phyloP scores from a whole-genome alignment of 2,888 invertebrate genomes.

The Cremastinae sp. region DNA sequence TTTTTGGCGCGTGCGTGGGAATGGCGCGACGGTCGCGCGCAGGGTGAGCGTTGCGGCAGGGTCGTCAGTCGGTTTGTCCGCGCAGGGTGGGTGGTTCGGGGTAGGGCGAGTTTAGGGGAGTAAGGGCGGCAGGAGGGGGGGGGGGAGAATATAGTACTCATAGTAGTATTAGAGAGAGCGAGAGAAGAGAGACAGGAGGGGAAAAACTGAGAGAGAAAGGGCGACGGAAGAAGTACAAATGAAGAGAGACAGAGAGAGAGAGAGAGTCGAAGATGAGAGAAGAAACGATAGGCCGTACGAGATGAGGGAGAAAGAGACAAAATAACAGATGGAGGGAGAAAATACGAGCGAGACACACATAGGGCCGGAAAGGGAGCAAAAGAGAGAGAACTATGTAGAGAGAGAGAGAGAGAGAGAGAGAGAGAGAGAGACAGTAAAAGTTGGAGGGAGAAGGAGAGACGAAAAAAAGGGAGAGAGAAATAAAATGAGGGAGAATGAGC shows the following conservation, averaged over 20 bases:
- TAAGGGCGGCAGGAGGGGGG: slow-evolving; percentile 21
- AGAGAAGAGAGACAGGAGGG: neutral
- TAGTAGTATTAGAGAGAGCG: neutral
- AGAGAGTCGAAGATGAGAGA: no score
- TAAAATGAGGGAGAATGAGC: neutral
- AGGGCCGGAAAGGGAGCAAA: no score
- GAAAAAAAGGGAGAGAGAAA: no score
- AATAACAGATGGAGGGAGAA: no score
- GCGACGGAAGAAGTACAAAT: no score
- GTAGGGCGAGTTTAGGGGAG: slow-evolving; percentile 11
- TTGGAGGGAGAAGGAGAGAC: no score
- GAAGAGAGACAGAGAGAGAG: slow-evolving; percentile 3
- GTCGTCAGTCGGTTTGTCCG: slow-evolving; percentile 38
- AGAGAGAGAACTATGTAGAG: no score
- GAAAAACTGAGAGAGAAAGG: no score
- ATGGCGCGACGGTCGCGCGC: slow-evolving; percentile 31
- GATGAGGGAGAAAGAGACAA: no score
- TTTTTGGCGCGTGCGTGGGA: slow-evolving; percentile 47
- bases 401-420: no score
- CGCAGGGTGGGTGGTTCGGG: slow-evolving; percentile 43
- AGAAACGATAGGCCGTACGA: no score
- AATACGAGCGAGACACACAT: no score
- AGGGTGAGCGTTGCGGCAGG: slow-evolving; percentile 17
- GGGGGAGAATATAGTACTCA: slow-evolving; percentile 16
- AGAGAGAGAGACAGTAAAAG: neutral